These are phyloP conservation scores for Huso huso DNA, from an alignment of 2,797 vertebrate species.

Conservation along the genomic window DNA sequence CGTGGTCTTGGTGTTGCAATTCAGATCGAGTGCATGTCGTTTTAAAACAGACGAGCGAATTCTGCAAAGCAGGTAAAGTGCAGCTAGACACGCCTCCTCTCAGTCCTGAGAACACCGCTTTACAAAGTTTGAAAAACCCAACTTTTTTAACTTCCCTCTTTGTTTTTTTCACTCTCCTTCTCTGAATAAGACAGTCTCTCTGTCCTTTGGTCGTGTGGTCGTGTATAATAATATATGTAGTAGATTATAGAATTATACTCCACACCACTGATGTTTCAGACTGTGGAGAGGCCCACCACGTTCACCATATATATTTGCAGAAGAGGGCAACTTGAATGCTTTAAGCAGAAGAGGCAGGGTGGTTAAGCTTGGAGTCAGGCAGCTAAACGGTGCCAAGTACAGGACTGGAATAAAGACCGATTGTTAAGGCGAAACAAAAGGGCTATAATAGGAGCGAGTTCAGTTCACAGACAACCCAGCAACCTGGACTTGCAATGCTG, in stretches of 20 bases:
- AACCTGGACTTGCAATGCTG: conserved; percentile 56
- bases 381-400: conserved; percentile 51
- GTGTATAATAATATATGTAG: not conserved
- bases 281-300: conserved; percentile 26
- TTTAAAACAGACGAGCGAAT: not conserved
- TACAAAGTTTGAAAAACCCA: not conserved
- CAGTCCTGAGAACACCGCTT: not conserved
- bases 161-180: conserved; percentile 1
- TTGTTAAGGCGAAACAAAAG: conserved; percentile 60
- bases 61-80: not conserved
- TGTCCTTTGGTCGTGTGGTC: not conserved
- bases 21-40: not conserved
- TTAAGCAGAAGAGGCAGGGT: conserved; percentile 38
- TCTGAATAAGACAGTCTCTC: not conserved
- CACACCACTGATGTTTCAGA: conserved; percentile 7
- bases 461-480: conserved; percentile 42
- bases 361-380: conserved; percentile 49
- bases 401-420: conserved; percentile 37
- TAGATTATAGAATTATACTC: not conserved
- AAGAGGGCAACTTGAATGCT: conserved; percentile 46
- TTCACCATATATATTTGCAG: conserved; percentile 39
- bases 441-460: conserved; percentile 39
- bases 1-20: not conserved
- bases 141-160: not conserved
- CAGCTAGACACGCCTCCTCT: not conserved